Evolutionary conservation across 2,888 invertebrate genomes (phyloP), one percentile per base, ranked within the genome.

Genomic region (Scelioninae gen. 1): DNA sequence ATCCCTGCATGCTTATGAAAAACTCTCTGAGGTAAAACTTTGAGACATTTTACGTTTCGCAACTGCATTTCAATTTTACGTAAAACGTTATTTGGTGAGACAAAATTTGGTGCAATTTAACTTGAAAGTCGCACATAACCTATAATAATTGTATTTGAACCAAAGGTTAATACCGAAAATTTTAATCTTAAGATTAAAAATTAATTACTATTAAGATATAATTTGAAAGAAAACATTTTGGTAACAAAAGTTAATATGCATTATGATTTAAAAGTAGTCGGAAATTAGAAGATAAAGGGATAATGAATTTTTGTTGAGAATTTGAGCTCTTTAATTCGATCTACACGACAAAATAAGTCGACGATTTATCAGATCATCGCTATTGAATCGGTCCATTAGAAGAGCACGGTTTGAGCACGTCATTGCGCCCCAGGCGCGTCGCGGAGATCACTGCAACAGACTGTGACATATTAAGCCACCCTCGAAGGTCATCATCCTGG

Each of bases 391-490:
- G 87, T 91, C 91, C 91, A 92, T 92, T 91, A 92, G 89, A 84
- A 88, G 88, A 83, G 85, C 83, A 87, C 86, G 88, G 85, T 87
- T 88, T 85, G 88, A 83, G 78, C 80, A 58, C 63, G 77, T 66
- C 78, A 45, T 38, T 51, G 69, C 53, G 65, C 75, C 75, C 68
- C 63, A 69, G 38, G 60, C 62, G 49, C 56, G 43, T 40, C 58
- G 47, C 87, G 82, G 87, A 89, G 87, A 89, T 88, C 87, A 86
- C 91, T 92, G 92, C 92, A 91, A 90, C 92, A 89, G 92, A 92
- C 92, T 92, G 91, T 92, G 92, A 92, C 92, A 89, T 92, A 92
- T 92, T 92, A 92, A 90, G 88, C 90, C 88, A 89, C 90, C 92
- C 92, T 90, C 89, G 83, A 85, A 87, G 88, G 87, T 87, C 88